Base-by-base conservation (phyloP, 2,797 vertebrate genomes). In the Amphiprion clarkii region DNA sequence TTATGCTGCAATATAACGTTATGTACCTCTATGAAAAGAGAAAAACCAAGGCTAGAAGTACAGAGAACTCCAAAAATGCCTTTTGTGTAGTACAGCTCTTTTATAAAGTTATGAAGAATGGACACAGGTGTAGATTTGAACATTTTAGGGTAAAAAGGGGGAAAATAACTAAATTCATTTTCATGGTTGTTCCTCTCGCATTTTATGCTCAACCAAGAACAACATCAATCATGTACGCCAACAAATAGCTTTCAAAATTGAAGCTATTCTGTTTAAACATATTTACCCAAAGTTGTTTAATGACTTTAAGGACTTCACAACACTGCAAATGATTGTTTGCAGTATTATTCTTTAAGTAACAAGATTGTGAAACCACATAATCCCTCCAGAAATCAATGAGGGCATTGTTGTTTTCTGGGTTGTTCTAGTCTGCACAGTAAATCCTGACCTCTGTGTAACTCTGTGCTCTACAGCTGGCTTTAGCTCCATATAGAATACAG, bases 341-440 rank as follows among this genome's bases (percentile, higher is more conserved):
- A 6, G 39, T 29, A 1, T 77, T 61, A 72, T 88, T 48, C 64
- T 72, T 74, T 25, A 25, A 66, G 73, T 57, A 70, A 57, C 27
- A 64, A 19, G 11, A 60, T 49, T 71, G 49, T 60, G 61, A 70
- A 42, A 52, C 42, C 14, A 6, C 21, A 2, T 75, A 85, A 75
- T 82, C 58, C 52, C n/a, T 25, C 11, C 29, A 21, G 60, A 83
- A 83, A 81, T 85, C 76, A 74, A 80, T 69, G 55, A 79, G 52
- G 33, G 13, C 48, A 29, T 68, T 85, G 78, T 83, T 58, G 70
- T 69, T 74, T 25, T 27, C 36, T 25, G 55, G 21, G 17, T 42
- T 40, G 16, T 57, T 75, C 53, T 25, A 56, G 23, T 53, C 2
- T 40, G 54, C 48, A 42, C 33, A 33, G 29, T 62, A 19, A 62